Conservation (phyloP, 2,113 vertebrate species). For the Nyctibius bracteatus region DNA sequence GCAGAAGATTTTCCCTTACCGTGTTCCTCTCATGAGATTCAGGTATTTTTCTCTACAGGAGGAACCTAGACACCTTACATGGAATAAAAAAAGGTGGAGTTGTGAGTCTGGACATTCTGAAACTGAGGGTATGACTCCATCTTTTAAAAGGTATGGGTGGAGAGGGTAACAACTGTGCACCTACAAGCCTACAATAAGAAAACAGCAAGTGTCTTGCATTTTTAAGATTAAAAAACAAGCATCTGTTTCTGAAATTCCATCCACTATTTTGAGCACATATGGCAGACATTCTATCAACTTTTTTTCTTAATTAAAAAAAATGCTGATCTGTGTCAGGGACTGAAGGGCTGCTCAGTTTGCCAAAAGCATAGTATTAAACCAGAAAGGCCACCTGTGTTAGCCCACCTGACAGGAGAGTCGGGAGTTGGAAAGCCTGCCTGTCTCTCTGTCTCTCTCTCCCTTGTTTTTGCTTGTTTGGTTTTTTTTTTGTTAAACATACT, state of each 20-base stretch:
- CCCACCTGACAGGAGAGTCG: slow-evolving; percentile 62
- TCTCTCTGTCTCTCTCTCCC: not conserved
- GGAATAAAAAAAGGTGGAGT: not conserved
- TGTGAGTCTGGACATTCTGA: not conserved
- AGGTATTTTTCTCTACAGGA: not conserved
- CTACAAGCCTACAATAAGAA: not conserved
- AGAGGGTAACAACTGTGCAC: not conserved
- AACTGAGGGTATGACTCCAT: not conserved
- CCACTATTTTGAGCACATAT: slow-evolving; percentile 59
- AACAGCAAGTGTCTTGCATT: not conserved
- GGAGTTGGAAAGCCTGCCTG: slow-evolving; percentile 24
- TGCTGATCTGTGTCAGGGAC: slow-evolving; percentile 61
- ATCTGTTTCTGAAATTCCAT: slow-evolving; percentile 50
- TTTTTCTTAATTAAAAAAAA: slow-evolving; percentile 65
- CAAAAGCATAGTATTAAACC: slow-evolving; percentile 66
- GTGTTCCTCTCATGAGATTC: not conserved
- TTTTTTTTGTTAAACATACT: not conserved
- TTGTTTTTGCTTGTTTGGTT: not conserved
- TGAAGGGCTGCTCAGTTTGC: slow-evolving; percentile 52
- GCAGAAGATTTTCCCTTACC: not conserved
- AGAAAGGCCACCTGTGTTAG: slow-evolving; percentile 71
- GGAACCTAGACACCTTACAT: not conserved
- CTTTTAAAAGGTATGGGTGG: not conserved
- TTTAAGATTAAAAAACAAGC: not conserved
- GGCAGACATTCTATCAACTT: slow-evolving; percentile 66